These are phyloP conservation scores for Vandiemenella viatica DNA, from an alignment of 2,888 invertebrate genomes.

Conservation along the genomic window DNA sequence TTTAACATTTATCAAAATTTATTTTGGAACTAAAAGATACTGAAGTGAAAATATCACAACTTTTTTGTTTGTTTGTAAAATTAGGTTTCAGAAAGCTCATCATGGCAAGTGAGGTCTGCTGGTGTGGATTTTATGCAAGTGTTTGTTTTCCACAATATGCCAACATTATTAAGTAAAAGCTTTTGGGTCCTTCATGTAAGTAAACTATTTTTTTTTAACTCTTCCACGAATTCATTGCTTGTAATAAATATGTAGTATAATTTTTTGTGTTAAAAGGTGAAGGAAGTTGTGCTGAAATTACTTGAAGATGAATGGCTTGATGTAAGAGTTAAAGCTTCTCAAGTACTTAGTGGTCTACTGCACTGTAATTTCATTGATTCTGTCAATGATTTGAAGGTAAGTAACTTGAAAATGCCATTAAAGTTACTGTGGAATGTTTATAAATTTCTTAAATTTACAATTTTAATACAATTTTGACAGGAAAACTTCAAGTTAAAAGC, in stretches of 20 bases:
- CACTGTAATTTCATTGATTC: constrained; percentile 65
- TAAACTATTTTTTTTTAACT: too few species aligned
- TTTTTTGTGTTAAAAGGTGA: too few species aligned
- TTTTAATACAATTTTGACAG: constrained; percentile 26
- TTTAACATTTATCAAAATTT: too few species aligned
- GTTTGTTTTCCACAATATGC: constrained; percentile 56
- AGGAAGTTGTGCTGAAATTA: constrained; percentile 44
- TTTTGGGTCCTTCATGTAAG: constrained; percentile 36
- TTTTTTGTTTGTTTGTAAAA: too few species aligned
- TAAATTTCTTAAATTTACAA: constrained; percentile 15
- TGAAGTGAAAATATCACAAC: too few species aligned
- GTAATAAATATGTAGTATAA: too few species aligned
- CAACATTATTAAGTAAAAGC: constrained; percentile 38
- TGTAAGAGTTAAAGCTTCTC: constrained; percentile 69
- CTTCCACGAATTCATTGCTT: too few species aligned
- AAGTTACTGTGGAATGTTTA: too few species aligned
- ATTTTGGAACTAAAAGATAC: too few species aligned
- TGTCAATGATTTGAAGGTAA: constrained; percentile 41
- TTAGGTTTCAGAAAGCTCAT: constrained; percentile 26
- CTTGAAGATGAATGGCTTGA: constrained; percentile 58
- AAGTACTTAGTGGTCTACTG: constrained; percentile 69
- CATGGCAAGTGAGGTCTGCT: constrained; percentile 54
- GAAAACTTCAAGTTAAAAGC: constrained; percentile 40
- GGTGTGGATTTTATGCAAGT: constrained; percentile 54
- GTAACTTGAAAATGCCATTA: constrained; percentile 21